Conservation (phyloP, 2,888 invertebrate species). For the Brachycybe producta region DNA sequence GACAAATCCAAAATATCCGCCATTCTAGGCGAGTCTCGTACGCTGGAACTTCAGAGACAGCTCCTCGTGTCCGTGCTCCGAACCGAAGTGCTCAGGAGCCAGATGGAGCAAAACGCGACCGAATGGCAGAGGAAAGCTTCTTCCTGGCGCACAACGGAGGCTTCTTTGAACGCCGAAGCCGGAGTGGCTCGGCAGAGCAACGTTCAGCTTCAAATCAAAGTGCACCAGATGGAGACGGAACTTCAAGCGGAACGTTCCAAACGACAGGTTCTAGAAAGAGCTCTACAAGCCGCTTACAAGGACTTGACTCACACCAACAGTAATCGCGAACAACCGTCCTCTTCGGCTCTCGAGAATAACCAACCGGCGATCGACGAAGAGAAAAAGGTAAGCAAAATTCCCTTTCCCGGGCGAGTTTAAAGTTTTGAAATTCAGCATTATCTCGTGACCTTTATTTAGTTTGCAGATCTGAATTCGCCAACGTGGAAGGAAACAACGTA, state of each 20-base stretch:
- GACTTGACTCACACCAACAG: constrained; percentile 6
- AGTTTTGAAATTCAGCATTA: too few relatives aligned
- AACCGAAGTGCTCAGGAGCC: constrained; percentile 51
- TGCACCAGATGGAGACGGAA: constrained; percentile 10
- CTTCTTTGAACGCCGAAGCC: constrained; percentile 2
- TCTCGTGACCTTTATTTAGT: too few relatives aligned
- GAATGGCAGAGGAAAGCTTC: not conserved
- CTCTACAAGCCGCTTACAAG: constrained; percentile 16
- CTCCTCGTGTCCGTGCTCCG: constrained; percentile 65
- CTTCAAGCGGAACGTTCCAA: constrained; percentile 14
- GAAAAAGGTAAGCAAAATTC: too few relatives aligned
- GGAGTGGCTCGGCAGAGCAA: not conserved
- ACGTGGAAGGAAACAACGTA: too few relatives aligned
- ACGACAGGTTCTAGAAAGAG: constrained; percentile 17
- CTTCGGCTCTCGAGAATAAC: too few relatives aligned
- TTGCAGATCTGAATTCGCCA: too few relatives aligned
- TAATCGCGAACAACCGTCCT: too few relatives aligned
- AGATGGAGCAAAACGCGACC: constrained; percentile 8
- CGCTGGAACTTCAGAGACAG: constrained; percentile 69
- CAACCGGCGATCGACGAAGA: too few relatives aligned
- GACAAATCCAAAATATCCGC: constrained; percentile 45
- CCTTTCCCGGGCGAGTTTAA: too few relatives aligned
- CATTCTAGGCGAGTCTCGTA: constrained; percentile 67
- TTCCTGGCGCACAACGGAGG: constrained; percentile 8
- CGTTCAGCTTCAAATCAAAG: not conserved